phyloP scores from a whole-genome alignment of 2,797 vertebrate species.

The Hylomyscus alleni region DNA sequence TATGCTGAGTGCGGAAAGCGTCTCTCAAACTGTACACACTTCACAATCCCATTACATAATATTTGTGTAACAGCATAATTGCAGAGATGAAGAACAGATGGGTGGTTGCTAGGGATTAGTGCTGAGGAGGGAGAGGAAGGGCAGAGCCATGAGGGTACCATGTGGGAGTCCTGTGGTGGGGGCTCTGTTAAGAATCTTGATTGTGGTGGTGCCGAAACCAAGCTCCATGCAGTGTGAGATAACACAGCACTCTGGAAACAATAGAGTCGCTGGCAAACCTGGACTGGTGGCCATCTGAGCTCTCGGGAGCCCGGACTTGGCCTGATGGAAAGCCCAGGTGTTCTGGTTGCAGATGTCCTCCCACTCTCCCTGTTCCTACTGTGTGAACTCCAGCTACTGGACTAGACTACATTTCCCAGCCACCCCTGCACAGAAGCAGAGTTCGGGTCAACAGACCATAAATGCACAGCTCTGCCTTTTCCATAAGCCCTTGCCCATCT shows the following conservation, averaged over 20 bases:
- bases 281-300: neutral
- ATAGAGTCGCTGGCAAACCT: neutral
- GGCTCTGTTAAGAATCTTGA: neutral
- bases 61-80: slow-evolving; percentile 52
- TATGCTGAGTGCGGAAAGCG: slow-evolving; percentile 56
- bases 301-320: slow-evolving; percentile 10
- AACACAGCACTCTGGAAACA: slow-evolving; percentile 4
- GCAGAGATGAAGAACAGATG: slow-evolving; percentile 54
- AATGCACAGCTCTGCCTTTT: neutral
- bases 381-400: neutral
- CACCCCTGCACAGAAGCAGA: neutral
- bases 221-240: neutral
- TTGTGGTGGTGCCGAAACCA: neutral
- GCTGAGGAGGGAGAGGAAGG: neutral
- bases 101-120: neutral
- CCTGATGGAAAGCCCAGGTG: neutral
- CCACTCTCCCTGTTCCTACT: neutral
- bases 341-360: neutral
- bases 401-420: slow-evolving; percentile 38
- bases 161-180: neutral
- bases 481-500: neutral
- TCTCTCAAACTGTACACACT: slow-evolving; percentile 29
- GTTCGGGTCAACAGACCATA: neutral
- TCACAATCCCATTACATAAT: slow-evolving; percentile 41
- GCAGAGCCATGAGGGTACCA: neutral